Evolutionary conservation across 2,888 invertebrate genomes (phyloP).

Genomic region (Pollenia labialis): DNA sequence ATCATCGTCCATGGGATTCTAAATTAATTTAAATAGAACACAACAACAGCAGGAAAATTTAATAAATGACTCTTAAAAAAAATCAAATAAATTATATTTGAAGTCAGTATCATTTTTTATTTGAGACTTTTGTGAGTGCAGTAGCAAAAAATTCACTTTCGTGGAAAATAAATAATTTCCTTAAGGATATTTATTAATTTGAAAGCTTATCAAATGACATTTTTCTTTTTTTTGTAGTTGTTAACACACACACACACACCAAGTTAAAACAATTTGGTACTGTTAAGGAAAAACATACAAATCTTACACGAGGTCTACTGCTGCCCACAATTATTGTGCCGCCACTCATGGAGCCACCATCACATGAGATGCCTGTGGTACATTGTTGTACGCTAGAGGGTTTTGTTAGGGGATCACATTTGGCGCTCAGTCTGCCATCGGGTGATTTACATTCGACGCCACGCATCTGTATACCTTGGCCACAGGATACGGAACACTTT

Average conservation of each 20-base stretch:
- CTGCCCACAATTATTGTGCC: conserved; percentile 81
- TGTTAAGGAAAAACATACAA: background rate
- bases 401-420: conserved; percentile 88
- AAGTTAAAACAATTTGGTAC: background rate
- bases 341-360: conserved; percentile 80
- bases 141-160: background rate
- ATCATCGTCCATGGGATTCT: conserved; percentile 70
- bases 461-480: conserved; percentile 93
- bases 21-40: background rate
- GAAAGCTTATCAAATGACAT: conserved; percentile 43
- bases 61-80: background rate
- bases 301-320: conserved; percentile 78
- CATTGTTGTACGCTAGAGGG: conserved; percentile 90
- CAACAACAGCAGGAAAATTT: background rate
- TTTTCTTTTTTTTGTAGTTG: conserved; percentile 8
- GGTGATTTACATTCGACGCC: conserved; percentile 91
- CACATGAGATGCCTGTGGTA: conserved; percentile 90
- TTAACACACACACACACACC: background rate
- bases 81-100: conserved; percentile 17
- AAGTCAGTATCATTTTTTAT: conserved; percentile 10
- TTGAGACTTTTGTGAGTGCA: background rate
- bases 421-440: conserved; percentile 85
- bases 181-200: conserved; percentile 51
- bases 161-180: conserved; percentile 17
- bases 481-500: conserved; percentile 97